phyloP scores from a whole-genome alignment of 30 jellyfish, hydroid and myxozoan genomes.

The Hydra vulgaris region DNA sequence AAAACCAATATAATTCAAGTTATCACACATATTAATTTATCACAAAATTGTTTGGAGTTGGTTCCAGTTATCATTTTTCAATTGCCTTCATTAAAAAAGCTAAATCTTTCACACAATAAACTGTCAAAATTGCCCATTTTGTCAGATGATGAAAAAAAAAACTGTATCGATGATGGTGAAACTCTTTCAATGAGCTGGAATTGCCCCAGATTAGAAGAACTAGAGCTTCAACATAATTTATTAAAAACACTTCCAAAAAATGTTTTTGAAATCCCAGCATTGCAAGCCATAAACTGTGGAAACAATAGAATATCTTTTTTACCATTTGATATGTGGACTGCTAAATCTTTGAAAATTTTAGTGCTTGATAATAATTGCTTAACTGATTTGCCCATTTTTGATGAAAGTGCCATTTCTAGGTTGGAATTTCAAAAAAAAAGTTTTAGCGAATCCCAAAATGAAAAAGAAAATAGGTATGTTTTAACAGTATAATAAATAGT shows the following conservation, averaged over 20 bases:
- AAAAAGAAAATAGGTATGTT: too few species aligned
- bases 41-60: constrained; percentile 34
- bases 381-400: constrained; percentile 37
- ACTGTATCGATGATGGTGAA: constrained; percentile 3
- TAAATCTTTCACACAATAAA: constrained; percentile 60
- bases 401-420: too few species aligned
- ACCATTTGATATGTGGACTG: constrained; percentile 75
- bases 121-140: constrained; percentile 22
- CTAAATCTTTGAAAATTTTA: constrained; percentile 48
- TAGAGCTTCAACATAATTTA: constrained; percentile 48
- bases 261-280: constrained; percentile 42
- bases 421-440: too few species aligned
- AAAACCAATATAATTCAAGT: constrained; percentile 21
- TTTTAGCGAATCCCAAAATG: too few species aligned
- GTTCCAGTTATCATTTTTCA: constrained; percentile 60
- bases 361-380: constrained; percentile 38
- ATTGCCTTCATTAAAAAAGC: constrained; percentile 49
- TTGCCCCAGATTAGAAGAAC: constrained; percentile 59
- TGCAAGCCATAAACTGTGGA: constrained; percentile 24
- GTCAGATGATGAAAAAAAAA: too few species aligned
- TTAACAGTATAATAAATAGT: too few species aligned
- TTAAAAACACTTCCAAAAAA: constrained; percentile 48
- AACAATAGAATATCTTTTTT: constrained; percentile 31
- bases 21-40: constrained; percentile 47
- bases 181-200: constrained; percentile 48